A percentile compares a stretch with the other conserved stretches of the same genome.
These are phyloP conservation scores for Drosophila takahashii DNA, from an alignment of 1,140 invertebrate genomes.

Conservation along the genomic window DNA sequence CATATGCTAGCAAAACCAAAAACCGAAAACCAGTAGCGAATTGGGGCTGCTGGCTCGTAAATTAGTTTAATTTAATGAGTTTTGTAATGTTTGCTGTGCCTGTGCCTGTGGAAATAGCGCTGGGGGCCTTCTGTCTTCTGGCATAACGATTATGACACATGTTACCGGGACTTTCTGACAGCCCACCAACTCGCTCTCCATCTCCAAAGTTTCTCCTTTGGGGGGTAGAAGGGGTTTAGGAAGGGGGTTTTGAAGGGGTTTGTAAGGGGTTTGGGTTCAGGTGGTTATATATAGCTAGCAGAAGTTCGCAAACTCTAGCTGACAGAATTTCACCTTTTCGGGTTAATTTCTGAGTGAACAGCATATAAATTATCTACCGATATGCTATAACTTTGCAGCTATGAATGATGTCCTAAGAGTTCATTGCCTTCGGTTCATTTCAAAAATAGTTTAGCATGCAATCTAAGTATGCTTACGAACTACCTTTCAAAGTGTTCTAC, in stretches of 20 bases:
- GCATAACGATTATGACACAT: conserved; percentile 80
- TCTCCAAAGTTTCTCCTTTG: not conserved
- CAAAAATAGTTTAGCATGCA: too few relatives aligned
- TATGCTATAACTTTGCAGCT: not conserved
- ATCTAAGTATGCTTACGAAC: too few relatives aligned
- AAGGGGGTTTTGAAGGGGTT: not conserved
- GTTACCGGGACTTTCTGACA: conserved; percentile 57
- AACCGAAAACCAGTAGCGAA: not conserved
- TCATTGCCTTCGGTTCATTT: too few relatives aligned
- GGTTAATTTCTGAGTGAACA: not conserved
- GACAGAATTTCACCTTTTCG: not conserved
- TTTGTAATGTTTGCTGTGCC: conserved; percentile 46
- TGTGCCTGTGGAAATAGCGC: not conserved
- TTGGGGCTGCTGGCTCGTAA: conserved; percentile 38
- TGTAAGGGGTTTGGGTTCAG: not conserved
- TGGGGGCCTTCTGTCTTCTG: conserved; percentile 26
- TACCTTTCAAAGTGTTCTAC: too few relatives aligned
- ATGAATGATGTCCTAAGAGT: not conserved
- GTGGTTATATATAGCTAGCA: conserved; percentile 3
- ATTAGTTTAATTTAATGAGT: conserved; percentile 82
- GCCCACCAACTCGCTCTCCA: conserved; percentile 9
- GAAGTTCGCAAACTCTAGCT: not conserved
- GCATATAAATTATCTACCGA: not conserved
- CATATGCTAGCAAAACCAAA: conserved; percentile 72
- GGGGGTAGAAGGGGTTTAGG: not conserved